A percentile compares a stretch with the other conserved stretches of the same genome.
Evolutionary conservation across 2,888 invertebrate species (phyloP).

Genomic region (Choristoneura rosaceana): DNA sequence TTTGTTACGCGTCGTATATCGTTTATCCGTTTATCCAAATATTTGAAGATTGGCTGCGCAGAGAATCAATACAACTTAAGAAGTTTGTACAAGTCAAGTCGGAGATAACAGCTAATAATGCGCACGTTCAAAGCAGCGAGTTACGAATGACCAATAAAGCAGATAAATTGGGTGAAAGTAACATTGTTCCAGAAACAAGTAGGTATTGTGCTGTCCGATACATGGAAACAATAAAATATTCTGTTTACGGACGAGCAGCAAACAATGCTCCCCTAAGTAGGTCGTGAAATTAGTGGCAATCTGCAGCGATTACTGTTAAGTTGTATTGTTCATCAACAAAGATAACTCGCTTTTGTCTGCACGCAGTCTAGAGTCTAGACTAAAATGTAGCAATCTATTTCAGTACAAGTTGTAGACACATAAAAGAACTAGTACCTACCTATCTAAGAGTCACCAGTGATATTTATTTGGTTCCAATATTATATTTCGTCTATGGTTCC

Average conservation of each 20-base stretch:
- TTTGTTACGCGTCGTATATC: conserved; percentile 38
- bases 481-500: too few relatives aligned
- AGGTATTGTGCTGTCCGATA: conserved; percentile 45
- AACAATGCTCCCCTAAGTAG: conserved; percentile 33
- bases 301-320: conserved; percentile 13
- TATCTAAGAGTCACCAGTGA: background rate
- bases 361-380: conserved; percentile 6
- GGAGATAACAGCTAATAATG: conserved; percentile 43
- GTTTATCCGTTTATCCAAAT: conserved; percentile 32
- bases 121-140: conserved; percentile 19
- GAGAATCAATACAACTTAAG: conserved; percentile 46
- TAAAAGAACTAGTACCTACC: background rate
- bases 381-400: conserved; percentile 21
- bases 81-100: conserved; percentile 42
- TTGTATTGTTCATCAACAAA: conserved; percentile 31
- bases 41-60: conserved; percentile 42
- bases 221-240: conserved; percentile 50
- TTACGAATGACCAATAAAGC: conserved; percentile 55
- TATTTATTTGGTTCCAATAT: background rate
- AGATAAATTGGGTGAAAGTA: conserved; percentile 59
- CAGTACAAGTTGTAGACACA: background rate
- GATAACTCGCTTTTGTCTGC: conserved; percentile 22
- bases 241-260: conserved; percentile 37
- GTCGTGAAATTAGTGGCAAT: conserved; percentile 36
- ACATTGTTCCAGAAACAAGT: conserved; percentile 49